Base-by-base conservation (phyloP, 2,113 vertebrate genomes). In the Tylochromis polylepis region DNA sequence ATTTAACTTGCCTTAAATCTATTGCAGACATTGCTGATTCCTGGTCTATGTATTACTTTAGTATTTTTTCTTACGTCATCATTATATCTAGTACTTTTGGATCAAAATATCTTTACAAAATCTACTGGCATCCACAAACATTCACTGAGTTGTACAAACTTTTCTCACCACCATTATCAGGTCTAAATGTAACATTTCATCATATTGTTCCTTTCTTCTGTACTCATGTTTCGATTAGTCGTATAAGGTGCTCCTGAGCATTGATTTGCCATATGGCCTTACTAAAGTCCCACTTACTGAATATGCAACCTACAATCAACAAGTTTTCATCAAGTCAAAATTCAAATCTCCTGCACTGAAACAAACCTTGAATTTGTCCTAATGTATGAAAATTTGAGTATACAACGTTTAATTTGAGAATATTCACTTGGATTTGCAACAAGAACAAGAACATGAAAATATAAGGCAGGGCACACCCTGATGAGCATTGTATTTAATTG, bases 401-500 rank as follows among this genome's bases (percentile, higher is more conserved):
- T 49, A 1, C 53, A 49, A 6, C 29, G 49, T 72, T 72, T 49
- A 2, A 27, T 49, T 18, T 72, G 3, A 72, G 22, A 51, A 51
- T 18, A 18, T 51, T 51, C 16, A 3, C 49, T 8, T 18, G 16
- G 6, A n/a, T 51, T 9, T 75, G 24, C 46, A 15, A 16, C 5
- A 49, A 49, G 15, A 9, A 46, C 14, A 46, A 15, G 34, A 72
- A 72, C n/a, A 5, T 41, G n/a, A 43, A 43, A 24, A 38, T 43
- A 1, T 41, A 0, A 41, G 62, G 62, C 36, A 3, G 12, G 0
- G 20, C 56, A 27, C 22, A 11, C 11, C 6, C 36, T 67, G 62
- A 5, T 67, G 7, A 0, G 1, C 11, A 9, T n/a, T 0, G 62
- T 22, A 8, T 38, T 67, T 41, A 14, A 22, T 41, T 34, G 34